These are phyloP conservation scores for Rapana venosa DNA, from an alignment of 2,888 invertebrate genomes.

Conservation along the genomic window DNA sequence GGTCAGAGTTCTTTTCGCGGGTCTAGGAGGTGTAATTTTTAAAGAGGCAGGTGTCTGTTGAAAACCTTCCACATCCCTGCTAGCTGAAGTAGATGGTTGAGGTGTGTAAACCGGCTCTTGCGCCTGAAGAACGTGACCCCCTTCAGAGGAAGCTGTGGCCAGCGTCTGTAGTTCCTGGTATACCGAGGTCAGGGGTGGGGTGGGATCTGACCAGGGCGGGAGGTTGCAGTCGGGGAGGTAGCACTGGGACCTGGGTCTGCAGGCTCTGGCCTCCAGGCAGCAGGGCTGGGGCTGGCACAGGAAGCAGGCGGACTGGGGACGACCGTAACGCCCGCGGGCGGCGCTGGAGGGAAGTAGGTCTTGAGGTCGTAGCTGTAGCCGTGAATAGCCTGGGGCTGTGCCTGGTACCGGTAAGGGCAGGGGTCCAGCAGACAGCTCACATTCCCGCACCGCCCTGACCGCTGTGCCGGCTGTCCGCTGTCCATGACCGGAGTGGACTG, in stretches of 20 bases:
- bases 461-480: neutral
- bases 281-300: neutral
- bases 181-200: neutral
- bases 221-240: neutral
- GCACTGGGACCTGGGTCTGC: constrained; percentile 35
- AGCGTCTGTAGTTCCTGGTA: neutral
- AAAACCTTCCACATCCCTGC: neutral
- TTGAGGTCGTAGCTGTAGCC: constrained; percentile 33
- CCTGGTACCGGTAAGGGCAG: neutral
- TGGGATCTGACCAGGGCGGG: neutral
- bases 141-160: neutral
- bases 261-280: neutral
- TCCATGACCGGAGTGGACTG: constrained; percentile 3
- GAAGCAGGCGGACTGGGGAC: constrained; percentile 23
- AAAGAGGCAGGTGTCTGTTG: neutral
- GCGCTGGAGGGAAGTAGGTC: constrained; percentile 24
- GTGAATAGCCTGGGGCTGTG: neutral
- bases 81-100: neutral
- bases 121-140: neutral
- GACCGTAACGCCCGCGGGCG: neutral
- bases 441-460: neutral
- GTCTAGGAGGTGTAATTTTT: neutral
- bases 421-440: neutral
- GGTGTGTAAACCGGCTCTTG: neutral
- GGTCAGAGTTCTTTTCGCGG: constrained; percentile 1